Conservation (phyloP, 2,888 invertebrate species). For the Macaria notata region DNA sequence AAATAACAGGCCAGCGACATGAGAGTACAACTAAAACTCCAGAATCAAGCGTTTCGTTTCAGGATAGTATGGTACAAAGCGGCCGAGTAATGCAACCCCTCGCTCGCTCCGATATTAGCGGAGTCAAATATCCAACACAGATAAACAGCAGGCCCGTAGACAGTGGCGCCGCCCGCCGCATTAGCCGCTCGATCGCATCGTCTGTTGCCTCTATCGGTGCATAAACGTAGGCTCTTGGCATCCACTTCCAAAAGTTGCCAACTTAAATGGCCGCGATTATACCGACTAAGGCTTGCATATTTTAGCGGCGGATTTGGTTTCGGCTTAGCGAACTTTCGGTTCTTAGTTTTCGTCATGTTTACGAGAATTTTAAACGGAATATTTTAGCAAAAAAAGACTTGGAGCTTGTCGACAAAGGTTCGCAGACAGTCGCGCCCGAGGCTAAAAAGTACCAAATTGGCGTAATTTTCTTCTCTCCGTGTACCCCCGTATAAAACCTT, state of each 20-base stretch:
- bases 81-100: no score
- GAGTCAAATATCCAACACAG: neutral
- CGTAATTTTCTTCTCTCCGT: conserved; percentile 19
- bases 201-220: conserved; percentile 24
- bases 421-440: conserved; percentile 8
- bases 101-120: no score
- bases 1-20: no score
- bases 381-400: conserved; percentile 11
- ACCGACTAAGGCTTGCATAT: conserved; percentile 29
- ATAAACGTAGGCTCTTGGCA: conserved; percentile 33
- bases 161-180: conserved; percentile 4
- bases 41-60: no score
- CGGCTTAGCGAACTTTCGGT: conserved; percentile 27
- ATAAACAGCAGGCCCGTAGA: no score
- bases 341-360: conserved; percentile 22
- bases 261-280: conserved; percentile 33
- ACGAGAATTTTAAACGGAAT: conserved; percentile 20
- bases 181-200: conserved; percentile 27
- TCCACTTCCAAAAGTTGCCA: conserved; percentile 31
- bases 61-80: no score
- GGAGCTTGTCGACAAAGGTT: conserved; percentile 5
- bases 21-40: no score
- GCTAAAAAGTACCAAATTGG: conserved; percentile 21
- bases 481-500: conserved; percentile 10
- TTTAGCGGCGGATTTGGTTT: conserved; percentile 24